Evolutionary conservation across 2,797 vertebrate species (phyloP).

Genomic region (Myripristis jacobus): DNA sequence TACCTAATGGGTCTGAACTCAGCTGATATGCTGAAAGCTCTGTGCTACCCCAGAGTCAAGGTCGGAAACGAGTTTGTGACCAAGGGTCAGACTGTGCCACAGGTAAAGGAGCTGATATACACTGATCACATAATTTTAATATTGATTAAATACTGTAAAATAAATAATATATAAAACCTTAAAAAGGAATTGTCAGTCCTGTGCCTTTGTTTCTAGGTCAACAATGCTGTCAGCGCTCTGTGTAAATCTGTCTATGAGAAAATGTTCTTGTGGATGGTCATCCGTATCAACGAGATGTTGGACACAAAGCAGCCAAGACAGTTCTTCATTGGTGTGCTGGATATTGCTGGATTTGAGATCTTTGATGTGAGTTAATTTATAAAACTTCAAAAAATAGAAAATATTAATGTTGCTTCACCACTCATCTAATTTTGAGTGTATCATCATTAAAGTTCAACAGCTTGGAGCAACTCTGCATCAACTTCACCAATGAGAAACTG

Average conservation of each 20-base stretch:
- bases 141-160: too few relatives aligned
- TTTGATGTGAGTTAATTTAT: conserved; percentile 89
- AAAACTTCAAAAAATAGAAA: too few relatives aligned
- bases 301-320: conserved; percentile 86
- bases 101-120: too few relatives aligned
- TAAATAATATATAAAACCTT: too few relatives aligned
- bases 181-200: too few relatives aligned
- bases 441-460: conserved; percentile 67
- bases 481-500: conserved; percentile 86
- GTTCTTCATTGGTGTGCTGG: conserved; percentile 89
- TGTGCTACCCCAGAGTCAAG: conserved; percentile 88
- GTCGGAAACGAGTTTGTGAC: conserved; percentile 87
- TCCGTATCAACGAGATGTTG: conserved; percentile 88
- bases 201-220: too few relatives aligned
- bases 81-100: conserved; percentile 88
- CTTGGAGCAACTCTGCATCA: conserved; percentile 75
- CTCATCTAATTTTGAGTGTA: too few relatives aligned
- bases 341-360: conserved; percentile 92
- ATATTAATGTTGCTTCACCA: too few relatives aligned
- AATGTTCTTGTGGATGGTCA: conserved; percentile 91
- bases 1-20: conserved; percentile 89
- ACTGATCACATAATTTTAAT: too few relatives aligned
- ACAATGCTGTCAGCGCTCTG: conserved; percentile 85
- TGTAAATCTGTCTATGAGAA: conserved; percentile 91
- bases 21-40: conserved; percentile 85